phyloP scores from a whole-genome alignment of 2,113 vertebrate species.

The Cettia cetti region DNA sequence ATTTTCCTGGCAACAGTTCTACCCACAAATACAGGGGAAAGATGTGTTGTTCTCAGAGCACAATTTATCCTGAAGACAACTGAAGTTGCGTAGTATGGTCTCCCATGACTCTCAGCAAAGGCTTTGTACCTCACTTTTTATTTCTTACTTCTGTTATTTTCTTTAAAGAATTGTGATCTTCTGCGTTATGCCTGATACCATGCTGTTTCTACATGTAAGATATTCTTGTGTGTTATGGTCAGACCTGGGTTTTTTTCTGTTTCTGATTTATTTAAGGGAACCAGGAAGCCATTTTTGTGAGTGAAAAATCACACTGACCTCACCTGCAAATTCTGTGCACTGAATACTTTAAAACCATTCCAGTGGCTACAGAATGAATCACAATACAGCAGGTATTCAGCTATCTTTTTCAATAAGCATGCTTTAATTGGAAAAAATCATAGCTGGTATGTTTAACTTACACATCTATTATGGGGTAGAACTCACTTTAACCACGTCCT shows the following conservation, averaged over 20 bases:
- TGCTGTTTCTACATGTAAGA: neutral
- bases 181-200: neutral
- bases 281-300: neutral
- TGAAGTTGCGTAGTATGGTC: neutral
- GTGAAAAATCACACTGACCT: neutral
- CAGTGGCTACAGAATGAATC: neutral
- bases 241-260: neutral
- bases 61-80: neutral
- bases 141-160: neutral
- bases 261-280: neutral
- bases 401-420: neutral
- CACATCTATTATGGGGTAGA: neutral
- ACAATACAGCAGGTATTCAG: neutral
- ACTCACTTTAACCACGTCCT: neutral
- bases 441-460: neutral
- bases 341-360: neutral
- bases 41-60: neutral
- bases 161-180: neutral
- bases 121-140: neutral
- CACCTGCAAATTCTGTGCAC: neutral
- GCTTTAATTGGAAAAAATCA: conserved; percentile 1
- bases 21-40: neutral
- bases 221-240: neutral
- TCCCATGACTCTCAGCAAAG: neutral
- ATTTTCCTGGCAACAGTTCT: neutral